Percentiles rank a stretch among this genome's conserved stretches.
Conservation (phyloP, 2,888 invertebrate genomes). For the Watsonalla cultraria region DNA sequence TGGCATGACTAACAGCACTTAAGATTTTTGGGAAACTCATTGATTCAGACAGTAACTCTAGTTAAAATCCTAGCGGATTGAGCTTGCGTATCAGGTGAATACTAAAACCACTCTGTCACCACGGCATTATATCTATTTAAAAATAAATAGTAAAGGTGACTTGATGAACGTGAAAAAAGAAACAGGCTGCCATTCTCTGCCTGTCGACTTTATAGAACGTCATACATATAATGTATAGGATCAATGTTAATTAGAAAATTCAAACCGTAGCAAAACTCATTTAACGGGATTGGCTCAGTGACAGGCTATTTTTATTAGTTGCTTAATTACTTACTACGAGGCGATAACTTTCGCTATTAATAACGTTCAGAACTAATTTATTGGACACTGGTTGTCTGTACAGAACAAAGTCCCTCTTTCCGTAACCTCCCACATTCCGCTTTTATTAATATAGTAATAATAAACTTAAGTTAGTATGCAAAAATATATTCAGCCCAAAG, state of each 20-base stretch:
- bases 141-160: too few species aligned
- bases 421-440: not conserved
- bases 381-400: not conserved
- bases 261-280: not conserved
- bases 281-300: not conserved
- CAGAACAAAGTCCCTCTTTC: not conserved
- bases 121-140: too few species aligned
- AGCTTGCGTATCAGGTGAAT: too few species aligned
- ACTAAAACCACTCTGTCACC: too few species aligned
- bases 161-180: too few species aligned
- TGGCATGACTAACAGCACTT: too few species aligned
- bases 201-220: too few species aligned
- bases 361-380: not conserved
- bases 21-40: too few species aligned
- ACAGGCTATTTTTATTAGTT: constrained; percentile 1
- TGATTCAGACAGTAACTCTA: too few species aligned
- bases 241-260: not conserved
- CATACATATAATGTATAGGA: too few species aligned
- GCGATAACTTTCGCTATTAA: constrained; percentile 2
- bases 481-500: not conserved
- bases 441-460: not conserved
- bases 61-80: too few species aligned
- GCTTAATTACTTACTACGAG: constrained; percentile 1
- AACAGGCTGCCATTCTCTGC: too few species aligned
- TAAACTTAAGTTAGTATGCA: not conserved